Evolutionary conservation across 2,797 vertebrate species (phyloP).

Genomic region (Siniperca scherzeri): DNA sequence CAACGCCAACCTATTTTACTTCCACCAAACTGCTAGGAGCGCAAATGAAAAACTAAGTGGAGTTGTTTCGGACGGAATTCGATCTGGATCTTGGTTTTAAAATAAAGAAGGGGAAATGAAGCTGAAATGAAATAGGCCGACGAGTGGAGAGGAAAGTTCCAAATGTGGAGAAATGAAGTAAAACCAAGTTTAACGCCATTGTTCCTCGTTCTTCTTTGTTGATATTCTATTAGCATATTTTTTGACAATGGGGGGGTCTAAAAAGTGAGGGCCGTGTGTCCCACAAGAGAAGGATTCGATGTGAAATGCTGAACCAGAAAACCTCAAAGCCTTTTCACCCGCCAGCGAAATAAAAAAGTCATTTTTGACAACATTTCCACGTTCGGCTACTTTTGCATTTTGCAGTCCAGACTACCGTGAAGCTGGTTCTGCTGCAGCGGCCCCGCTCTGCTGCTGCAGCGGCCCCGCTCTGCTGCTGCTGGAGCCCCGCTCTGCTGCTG

Average conservation of each 20-base stretch:
- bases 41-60: background rate
- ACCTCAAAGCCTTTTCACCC: background rate
- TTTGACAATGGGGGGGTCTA: conserved; percentile 85
- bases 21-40: background rate
- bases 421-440: background rate
- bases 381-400: background rate
- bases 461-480: too few species aligned
- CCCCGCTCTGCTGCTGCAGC: too few species aligned
- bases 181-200: conserved; percentile 88
- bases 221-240: conserved; percentile 95
- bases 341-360: background rate
- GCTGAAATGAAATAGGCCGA: background rate
- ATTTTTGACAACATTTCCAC: background rate
- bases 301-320: conserved; percentile 25
- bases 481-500: too few species aligned
- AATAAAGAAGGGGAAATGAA: background rate
- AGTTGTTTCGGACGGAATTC: background rate
- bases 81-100: conserved; percentile 5
- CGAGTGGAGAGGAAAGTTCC: background rate
- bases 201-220: conserved; percentile 92
- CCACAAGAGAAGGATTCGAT: conserved; percentile 34
- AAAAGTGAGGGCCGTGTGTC: conserved; percentile 64
- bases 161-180: conserved; percentile 33
- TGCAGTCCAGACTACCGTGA: rapidly evolving
- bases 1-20: background rate